Evolutionary conservation across 2,797 vertebrate species (phyloP).

Genomic region (Tangara arthus): DNA sequence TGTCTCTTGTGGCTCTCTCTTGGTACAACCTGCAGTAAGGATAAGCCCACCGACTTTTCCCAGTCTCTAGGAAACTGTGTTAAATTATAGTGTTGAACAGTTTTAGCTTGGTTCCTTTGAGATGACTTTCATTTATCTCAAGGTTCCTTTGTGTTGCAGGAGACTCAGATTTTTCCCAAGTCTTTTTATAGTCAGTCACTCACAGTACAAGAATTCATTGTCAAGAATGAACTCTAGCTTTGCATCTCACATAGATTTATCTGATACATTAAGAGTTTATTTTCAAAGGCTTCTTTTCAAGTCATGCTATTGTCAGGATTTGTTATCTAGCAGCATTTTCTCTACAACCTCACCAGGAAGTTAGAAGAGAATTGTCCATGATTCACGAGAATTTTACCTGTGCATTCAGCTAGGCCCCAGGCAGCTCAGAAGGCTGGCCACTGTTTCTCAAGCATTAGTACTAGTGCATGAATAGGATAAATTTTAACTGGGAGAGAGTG

Average conservation of each 20-base stretch:
- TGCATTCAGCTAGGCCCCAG: not conserved
- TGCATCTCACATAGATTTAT: not conserved
- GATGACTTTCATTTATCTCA: not conserved
- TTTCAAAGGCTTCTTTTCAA: slow-evolving; percentile 10
- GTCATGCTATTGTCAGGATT: not conserved
- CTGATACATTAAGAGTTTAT: not conserved
- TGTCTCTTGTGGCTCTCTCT: not conserved
- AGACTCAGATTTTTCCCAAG: not conserved
- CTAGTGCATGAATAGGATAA: not conserved
- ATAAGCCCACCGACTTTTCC: not conserved
- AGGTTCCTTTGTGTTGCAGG: not conserved
- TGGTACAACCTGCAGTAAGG: not conserved
- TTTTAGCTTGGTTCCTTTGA: not conserved
- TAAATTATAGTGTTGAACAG: not conserved
- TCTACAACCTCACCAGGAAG: not conserved
- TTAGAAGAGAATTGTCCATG: not conserved
- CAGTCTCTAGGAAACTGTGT: not conserved
- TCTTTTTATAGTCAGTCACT: not conserved
- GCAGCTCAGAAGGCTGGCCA: not conserved
- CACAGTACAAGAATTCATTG: not conserved
- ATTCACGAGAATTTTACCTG: not conserved
- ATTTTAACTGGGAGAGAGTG: not conserved
- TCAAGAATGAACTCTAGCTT: not conserved
- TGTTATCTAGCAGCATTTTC: not conserved
- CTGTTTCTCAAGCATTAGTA: not conserved